Evolutionary conservation across 2,797 vertebrate genomes (phyloP), one percentile per base, ranked within the genome.

Genomic region (Microhierax caerulescens): DNA sequence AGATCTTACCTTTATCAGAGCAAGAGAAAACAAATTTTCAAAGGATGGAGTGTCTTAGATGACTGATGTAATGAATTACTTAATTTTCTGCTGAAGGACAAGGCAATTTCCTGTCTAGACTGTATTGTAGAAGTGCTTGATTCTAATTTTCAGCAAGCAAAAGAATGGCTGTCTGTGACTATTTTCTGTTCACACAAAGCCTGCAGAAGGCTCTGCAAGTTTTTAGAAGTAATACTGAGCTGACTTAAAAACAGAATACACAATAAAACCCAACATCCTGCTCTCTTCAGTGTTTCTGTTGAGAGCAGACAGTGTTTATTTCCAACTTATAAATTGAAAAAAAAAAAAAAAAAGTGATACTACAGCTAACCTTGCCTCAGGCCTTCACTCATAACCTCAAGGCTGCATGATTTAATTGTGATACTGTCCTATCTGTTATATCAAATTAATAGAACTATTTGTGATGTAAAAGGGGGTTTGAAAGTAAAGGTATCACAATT

Each of bases 81-180:
- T 69, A 88, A 96, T 96, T 97, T 96, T 93, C 94, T 87, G 48
- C 82, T 94, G 93, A 95, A 95, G 79, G 87, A 96, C 87, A 80
- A 74, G 85, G 94, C 91, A 97, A 97, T 97, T 97, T 97, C 97
- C 96, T 94, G 94, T 91, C 93, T 96, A 93, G 85, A 90, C 88
- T 85, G 59, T 63, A 69, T 24, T 84, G 85, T 89, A 91, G 56
- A 94, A 95, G 78, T 91, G 53, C 84, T 96, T 97, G 92, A 93
- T 96, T 95, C 91, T 97, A 95, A 96, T 96, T 97, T 97, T 90
- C 88, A 94, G 47, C 72, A 73, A 95, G 94, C 24, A 43, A 85
- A 97, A 77, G 47, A 93, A 97, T 82, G 85, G 78, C 63, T 92
- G 51, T 75, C 81, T 86, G 63, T 36, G 89, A 76, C 61, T 89